Evolutionary conservation across 2,888 invertebrate species (phyloP), one percentile per base, ranked within the genome.

Genomic region (Thyatira batis): DNA sequence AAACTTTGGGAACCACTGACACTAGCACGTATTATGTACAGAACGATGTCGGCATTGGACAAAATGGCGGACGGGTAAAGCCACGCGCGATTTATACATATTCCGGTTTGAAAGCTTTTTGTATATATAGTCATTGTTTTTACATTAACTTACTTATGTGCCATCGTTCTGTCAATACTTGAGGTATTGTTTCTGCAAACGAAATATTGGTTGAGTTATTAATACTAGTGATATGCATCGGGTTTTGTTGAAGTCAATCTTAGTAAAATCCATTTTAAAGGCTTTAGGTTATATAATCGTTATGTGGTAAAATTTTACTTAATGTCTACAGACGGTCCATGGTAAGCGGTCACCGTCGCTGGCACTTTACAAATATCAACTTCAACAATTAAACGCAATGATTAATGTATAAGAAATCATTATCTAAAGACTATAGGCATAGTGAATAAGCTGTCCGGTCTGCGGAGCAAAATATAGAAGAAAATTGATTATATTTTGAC

Each of bases 161-260:
- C 76, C 90, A 90, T 90, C 90, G 91, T 90, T 91, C 91, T 91
- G 89, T 89, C 89, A 86, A 89, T 87, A 60, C 69, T 74, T 61
- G 82, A 65, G 49, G 80, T 71, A 58, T 71, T 73, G 60, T 69
- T 67, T 86, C 91, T 90, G 90, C 67, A 85, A 89, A 81, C 74
- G 80, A 82, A 88, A 82, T 75, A 72, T 69, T 73, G 69, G 55
- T 75, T 80, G 55, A 72, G 68, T 66, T 68, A 58, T 68, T 71
- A 55, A 55, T 60, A 27, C 28, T 20, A 46, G n/a, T 57, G 54
- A 25, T 49, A 50, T 52, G 53, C 33, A 54, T 51, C 33, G 49
- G 28, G 2, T 13, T n/a, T 20, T 30, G 44, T 27, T n/a, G 20
- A 48, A 48, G 48, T 27, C 28, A 17, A 28, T 39, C 6, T 5